phyloP scores from a whole-genome alignment of 2,797 vertebrate species.

The Phyllotis vaccarum region DNA sequence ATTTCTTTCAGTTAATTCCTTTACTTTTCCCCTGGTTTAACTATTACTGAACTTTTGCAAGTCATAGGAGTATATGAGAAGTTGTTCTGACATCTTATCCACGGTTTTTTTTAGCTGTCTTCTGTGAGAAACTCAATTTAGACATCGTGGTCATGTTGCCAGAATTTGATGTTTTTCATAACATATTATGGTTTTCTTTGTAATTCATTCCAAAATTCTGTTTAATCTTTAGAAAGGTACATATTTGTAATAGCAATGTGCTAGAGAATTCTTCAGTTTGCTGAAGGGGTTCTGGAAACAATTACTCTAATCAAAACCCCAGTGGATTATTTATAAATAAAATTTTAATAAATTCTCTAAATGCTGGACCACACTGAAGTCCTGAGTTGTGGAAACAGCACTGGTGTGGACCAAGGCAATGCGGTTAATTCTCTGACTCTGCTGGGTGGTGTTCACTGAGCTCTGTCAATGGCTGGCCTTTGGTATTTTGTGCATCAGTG shows the following conservation, averaged over 20 bases:
- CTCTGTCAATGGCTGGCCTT: not conserved
- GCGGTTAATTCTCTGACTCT: not conserved
- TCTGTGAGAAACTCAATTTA: slow-evolving; percentile 24
- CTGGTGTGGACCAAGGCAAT: not conserved
- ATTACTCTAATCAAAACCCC: slow-evolving; percentile 39
- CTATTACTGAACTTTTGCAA: not conserved
- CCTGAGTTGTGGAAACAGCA: not conserved
- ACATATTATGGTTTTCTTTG: slow-evolving; percentile 32
- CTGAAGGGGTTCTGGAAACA: slow-evolving; percentile 27
- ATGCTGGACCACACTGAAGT: not conserved
- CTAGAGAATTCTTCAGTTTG: slow-evolving; percentile 25
- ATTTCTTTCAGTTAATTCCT: slow-evolving; percentile 10
- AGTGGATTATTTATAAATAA: not conserved
- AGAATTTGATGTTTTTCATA: slow-evolving; percentile 26
- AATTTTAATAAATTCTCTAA: slow-evolving; percentile 18
- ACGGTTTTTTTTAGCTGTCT: slow-evolving; percentile 27
- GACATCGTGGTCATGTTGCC: not conserved
- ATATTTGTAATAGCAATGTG: not conserved
- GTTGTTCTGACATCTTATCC: not conserved
- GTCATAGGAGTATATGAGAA: not conserved
- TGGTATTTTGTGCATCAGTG: not conserved
- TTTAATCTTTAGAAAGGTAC: slow-evolving; percentile 54
- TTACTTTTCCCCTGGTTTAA: slow-evolving; percentile 29
- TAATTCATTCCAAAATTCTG: slow-evolving; percentile 32
- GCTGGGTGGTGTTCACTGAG: not conserved